Evolutionary conservation across 2,888 invertebrate genomes (phyloP), one percentile per base, ranked within the genome.

Genomic region (Hypomecis punctinalis): DNA sequence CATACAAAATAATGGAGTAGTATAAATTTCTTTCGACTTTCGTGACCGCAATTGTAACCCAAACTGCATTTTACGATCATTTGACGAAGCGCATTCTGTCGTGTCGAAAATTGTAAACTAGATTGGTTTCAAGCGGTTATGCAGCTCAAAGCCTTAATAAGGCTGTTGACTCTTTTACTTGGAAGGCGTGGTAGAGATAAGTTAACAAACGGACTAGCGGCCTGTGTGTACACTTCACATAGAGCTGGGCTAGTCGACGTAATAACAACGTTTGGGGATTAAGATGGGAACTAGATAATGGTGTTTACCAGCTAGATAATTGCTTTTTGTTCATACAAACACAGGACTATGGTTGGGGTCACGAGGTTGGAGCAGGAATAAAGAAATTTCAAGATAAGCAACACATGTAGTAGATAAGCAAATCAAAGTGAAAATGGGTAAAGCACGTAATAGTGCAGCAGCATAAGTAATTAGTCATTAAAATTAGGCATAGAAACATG

Each of bases 201-300:
- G 81, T 90, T 89, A 86, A 90, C 90, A 90, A 90, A 90, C 90
- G 80, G 74, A 84, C 85, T 87, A 68, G 78, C 81, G 78, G 79
- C 79, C 81, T 72, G 49, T 90, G 86, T 93, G 91, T 89, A 83
- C 83, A 86, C 83, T 90, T 88, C 86, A 89, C 89, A 91, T 88
- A 89, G 81, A 78, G 76, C 81, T 48, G 7, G 77, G 64, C 80
- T 54, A 59, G 85, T 86, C 84, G 83, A 86, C 85, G 82, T 75
- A 76, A 80, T 85, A 84, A 85, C 85, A 87, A 83, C 82, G 78
- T 83, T 81, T 76, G 73, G 72, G 77, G 75, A 76, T 81, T 80
- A 81, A 82, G 69, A 55, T 39, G 37, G 11, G 10, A 46, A 6
- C 36, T 40, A 36, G 33, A 47, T 80, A 80, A 77, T 81, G 13